Conservation (phyloP, 2,888 invertebrate species). For the Macropis europaea region DNA sequence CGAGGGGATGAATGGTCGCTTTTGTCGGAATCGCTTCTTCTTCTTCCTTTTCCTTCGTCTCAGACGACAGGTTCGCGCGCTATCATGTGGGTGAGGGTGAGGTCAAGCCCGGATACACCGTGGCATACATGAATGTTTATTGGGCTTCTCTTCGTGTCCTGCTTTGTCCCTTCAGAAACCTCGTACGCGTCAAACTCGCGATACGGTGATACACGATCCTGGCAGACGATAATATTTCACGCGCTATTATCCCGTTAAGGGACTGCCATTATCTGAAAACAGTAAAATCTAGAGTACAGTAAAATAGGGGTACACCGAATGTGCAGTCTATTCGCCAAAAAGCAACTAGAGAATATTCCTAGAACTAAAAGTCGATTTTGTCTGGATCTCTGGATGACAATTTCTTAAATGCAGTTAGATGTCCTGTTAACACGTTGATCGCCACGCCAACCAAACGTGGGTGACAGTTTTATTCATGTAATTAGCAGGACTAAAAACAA, state of each 20-base stretch:
- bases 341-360: too few species aligned
- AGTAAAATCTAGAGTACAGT: too few species aligned
- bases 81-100: conserved; percentile 66
- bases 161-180: conserved; percentile 17
- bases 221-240: background rate
- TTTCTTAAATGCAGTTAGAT: too few species aligned
- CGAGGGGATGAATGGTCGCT: conserved; percentile 69
- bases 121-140: conserved; percentile 71
- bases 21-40: conserved; percentile 68
- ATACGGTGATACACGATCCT: background rate
- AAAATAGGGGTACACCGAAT: too few species aligned
- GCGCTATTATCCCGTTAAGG: background rate
- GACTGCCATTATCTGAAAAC: background rate
- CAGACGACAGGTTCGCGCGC: conserved; percentile 71
- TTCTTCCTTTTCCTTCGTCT: conserved; percentile 41
- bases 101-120: conserved; percentile 59
- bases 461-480: too few species aligned
- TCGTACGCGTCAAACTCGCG: background rate
- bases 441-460: too few species aligned
- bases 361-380: too few species aligned
- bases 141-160: conserved; percentile 47
- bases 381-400: too few species aligned
- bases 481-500: too few species aligned
- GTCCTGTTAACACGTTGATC: too few species aligned
- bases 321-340: too few species aligned